Base-by-base conservation (phyloP, 2,113 vertebrate species). In the Lamprotornis superbus region DNA sequence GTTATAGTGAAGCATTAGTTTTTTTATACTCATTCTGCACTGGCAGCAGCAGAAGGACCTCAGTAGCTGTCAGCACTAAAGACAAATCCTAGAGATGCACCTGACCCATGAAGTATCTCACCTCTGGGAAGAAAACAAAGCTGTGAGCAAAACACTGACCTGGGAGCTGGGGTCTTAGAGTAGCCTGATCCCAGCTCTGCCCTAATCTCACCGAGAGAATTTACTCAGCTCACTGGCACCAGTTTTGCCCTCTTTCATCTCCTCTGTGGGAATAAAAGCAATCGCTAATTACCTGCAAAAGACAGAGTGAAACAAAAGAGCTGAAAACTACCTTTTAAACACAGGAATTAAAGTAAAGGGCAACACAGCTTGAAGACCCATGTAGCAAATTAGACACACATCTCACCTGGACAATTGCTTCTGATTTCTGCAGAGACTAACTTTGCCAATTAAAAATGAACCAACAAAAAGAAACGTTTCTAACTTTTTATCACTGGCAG, bases 381-480 rank as follows among this genome's bases (percentile, higher is more conserved):
- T 9, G 59, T 33, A 74, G 78, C 40, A 89, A 94, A 94, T 94
- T 64, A 90, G 47, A 52, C n/a, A 83, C 24, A 85, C n/a, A 67
- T 70, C 2, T 92, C 90, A 60, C n/a, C 60, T 30, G 76, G 71
- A 85, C 55, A 83, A 81, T 50, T 78, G 52, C 37, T 83, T 60
- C 40, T 3, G 1, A 56, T 56, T 81, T 90, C 71, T 90, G 42
- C 27, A 5, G 28, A 64, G 60, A 27, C 23, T 61, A 79, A 87
- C 37, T 87, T 73, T 76, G 49, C 35, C 75, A 90, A 33, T 83
- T 94, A 90, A 94, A 91, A 94, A 37, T 28, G 68, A 89, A 67
- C n/a, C 16, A 76, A 70, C 21, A 59, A 27, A 67, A 77, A 55
- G 11, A 56, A 59, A n/a, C 4, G 0, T 60, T 85, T 87, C 40